Conservation (phyloP, 1,140 invertebrate species). For the Dolichoris vasculosae region DNA sequence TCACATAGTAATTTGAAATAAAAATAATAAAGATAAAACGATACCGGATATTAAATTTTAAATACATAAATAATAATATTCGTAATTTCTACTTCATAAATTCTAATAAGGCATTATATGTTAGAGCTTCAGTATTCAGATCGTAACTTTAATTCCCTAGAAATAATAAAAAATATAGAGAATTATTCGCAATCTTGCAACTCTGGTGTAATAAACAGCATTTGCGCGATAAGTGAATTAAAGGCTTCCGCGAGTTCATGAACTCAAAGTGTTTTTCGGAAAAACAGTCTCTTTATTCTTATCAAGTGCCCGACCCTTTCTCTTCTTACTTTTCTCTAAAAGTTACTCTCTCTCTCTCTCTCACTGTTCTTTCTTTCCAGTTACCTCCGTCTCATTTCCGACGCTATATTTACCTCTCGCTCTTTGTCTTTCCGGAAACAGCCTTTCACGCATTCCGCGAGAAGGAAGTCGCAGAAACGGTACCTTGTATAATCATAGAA, state of each 20-base stretch:
- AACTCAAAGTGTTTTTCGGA: conserved; percentile 48
- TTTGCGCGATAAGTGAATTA: conserved; percentile 45
- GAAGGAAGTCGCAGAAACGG: conserved; percentile 58
- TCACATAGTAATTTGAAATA: no score
- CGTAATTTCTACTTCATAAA: no score
- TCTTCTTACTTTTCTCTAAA: not conserved
- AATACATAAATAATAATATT: no score
- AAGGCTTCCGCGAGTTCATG: conserved; percentile 47
- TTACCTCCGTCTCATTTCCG: not conserved
- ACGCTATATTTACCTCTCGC: conserved; percentile 23
- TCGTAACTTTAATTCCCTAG: conserved; percentile 37
- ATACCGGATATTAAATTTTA: no score
- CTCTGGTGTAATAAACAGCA: not conserved
- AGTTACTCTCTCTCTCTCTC: not conserved
- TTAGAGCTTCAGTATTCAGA: conserved; percentile 1
- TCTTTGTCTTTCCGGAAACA: conserved; percentile 49
- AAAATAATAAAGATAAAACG: no score
- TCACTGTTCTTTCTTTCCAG: not conserved
- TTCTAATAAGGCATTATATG: not conserved
- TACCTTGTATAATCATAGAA: conserved; percentile 39
- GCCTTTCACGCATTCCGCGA: conserved; percentile 57
- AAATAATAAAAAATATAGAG: conserved; percentile 36
- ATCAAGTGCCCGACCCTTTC: conserved; percentile 22
- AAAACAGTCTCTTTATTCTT: conserved; percentile 48
- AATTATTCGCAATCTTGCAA: conserved; percentile 11